Evolutionary conservation across 2,797 vertebrate genomes (phyloP), one percentile per base, ranked within the genome.

Genomic region (Rallus crepitans): DNA sequence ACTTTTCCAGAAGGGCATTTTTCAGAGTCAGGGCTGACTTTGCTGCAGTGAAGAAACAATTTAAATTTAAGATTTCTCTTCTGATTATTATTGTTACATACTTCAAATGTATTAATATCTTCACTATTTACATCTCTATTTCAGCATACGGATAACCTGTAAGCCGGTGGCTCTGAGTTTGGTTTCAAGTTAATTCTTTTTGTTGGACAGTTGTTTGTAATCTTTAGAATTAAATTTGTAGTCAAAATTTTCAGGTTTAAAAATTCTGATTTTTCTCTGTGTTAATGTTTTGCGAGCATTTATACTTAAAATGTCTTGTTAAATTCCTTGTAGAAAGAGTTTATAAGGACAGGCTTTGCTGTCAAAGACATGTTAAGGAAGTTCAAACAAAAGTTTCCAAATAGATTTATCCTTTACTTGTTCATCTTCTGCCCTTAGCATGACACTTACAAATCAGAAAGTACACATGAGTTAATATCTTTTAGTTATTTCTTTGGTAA

Each of bases 391-490:
- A 92, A 95, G 57, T 93, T 95, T 92, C 76, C 92, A 94, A 93
- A 95, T 87, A 94, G 92, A 94, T 93, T 91, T 93, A 96, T 96
- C 90, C 90, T 94, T 94, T 94, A 70, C 91, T 96, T 91, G 87
- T 73, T 94, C 92, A 85, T 96, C 57, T 93, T 93, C 90, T 93
- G 79, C 93, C 93, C 82, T 96, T 95, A 93, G 53, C 57, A 77
- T 90, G 89, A 91, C 88, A 95, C 92, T 92, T 92, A 85, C 33
- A 94, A 95, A 96, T 90, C 93, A 95, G 78, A 96, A 95, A 94
- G 89, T 94, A 96, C 92, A 93, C 84, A 92, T 4, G 4, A 91
- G 53, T 85, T 93, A 95, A 86, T 83, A 78, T 95, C 69, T 94
- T 91, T 78, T 81, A 93, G 85, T 95, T 94, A 55, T 90, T 13